Base-by-base conservation (phyloP, 23 tunicate genomes). In the Halocynthia roretzi region DNA sequence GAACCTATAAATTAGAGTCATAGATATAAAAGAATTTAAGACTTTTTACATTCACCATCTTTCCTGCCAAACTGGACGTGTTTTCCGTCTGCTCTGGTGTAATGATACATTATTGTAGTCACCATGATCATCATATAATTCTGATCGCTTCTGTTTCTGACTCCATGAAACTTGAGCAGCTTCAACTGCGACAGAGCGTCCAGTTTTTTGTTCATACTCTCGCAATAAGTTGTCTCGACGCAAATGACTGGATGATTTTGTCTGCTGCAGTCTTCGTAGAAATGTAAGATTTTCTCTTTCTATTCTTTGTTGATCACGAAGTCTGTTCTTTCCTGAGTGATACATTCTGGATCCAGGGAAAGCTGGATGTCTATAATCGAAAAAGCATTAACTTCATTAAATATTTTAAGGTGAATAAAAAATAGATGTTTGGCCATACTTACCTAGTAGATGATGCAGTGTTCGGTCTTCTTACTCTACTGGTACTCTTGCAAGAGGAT, bases 271-370 rank as follows among this genome's bases (percentile, higher is more conserved):
- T 56, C 98, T 70, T 71, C 80, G 79, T 21, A 92, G 81, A 6
- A 92, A 17, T 82, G 89, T 87, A 82, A 92, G 58, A 60, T 92
- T 92, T 69, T 92, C 98, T 40, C 91, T 71, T 75, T 92, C 98
- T 62, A 92, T 86, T 68, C 79, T 80, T 75, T 75, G 70, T 64
- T 92, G 98, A 19, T 77, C 72, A 15, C 89, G 80, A 9, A 83
- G 54, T 67, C 98, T 60, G 56, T 92, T 92, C 7, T 78, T 68
- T 7, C 91, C 92, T 8, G 88, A 69, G 81, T 92, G 98, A 56
- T 92, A 92, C 11, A 92, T 54, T 55, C 80, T 82, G 11, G 76
- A 48, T 22, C 78, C 78, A n/a, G 19, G 78, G 5, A 44, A 44
- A 8, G 78, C 64, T 8, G 60, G 56, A 19, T 18, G n/a, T 54